Percentiles rank a stretch among this genome's conserved stretches.
Evolutionary conservation across 1,140 invertebrate genomes (phyloP).

Genomic region (Andrena cerasifolii): DNA sequence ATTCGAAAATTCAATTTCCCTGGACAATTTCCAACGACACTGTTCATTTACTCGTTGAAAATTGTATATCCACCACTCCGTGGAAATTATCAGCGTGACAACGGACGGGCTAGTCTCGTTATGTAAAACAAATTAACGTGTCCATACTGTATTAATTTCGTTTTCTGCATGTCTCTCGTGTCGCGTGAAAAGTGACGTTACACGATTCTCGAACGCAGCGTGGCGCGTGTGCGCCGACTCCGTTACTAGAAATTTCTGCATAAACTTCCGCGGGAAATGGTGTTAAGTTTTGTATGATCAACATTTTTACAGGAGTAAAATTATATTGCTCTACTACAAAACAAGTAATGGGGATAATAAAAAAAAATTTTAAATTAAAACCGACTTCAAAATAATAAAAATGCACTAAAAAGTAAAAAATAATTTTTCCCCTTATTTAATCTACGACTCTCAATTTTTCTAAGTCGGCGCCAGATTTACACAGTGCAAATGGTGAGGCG

Average conservation of each 20-base stretch:
- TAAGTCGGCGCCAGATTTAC: no score
- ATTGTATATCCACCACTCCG: background rate
- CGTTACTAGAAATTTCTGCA: slow-evolving; percentile 22
- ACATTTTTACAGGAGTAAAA: background rate
- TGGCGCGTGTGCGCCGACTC: background rate
- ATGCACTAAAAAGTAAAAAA: no score
- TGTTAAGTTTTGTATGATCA: background rate
- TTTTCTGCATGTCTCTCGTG: slow-evolving; percentile 24
- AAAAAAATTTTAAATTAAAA: no score
- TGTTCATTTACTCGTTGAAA: background rate
- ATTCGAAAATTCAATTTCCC: background rate
- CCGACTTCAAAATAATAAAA: no score
- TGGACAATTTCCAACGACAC: background rate
- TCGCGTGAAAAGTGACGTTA: background rate
- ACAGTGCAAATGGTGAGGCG: no score
- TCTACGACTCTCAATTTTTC: no score
- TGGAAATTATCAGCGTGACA: slow-evolving; percentile 29
- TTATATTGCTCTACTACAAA: no score
- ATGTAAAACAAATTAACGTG: slow-evolving; percentile 42
- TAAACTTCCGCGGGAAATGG: background rate
- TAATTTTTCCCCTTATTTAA: no score
- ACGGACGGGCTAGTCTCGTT: slow-evolving; percentile 31
- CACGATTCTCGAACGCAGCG: slow-evolving; percentile 6
- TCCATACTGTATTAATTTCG: slow-evolving; percentile 41
- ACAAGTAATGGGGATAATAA: no score